Percentiles rank a stretch among this genome's conserved stretches.
phyloP scores from a whole-genome alignment of 2,888 invertebrate genomes.

The Eristalis intricaria region DNA sequence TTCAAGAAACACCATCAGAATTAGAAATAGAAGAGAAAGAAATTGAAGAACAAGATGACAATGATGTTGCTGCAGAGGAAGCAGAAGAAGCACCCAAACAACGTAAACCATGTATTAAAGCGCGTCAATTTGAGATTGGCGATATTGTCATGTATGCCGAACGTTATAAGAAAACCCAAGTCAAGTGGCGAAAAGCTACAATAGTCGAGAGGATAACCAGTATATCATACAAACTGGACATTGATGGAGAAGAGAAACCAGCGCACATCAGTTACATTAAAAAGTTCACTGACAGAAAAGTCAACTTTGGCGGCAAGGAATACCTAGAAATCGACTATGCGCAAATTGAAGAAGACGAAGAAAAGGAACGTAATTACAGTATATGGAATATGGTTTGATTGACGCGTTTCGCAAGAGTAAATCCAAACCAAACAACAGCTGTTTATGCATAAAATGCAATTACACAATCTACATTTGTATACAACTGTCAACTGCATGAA shows the following conservation, averaged over 20 bases:
- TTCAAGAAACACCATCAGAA: conserved; percentile 74
- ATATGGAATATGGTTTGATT: conserved; percentile 80
- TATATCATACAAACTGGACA: conserved; percentile 79
- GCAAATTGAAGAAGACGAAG: conserved; percentile 79
- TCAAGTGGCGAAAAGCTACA: conserved; percentile 79
- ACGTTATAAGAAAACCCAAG: conserved; percentile 78
- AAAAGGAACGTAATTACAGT: conserved; percentile 78
- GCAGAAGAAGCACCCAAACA: conserved; percentile 73
- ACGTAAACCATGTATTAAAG: conserved; percentile 78
- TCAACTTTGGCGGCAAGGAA: conserved; percentile 80
- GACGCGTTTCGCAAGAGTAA: neutral
- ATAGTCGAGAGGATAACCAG: conserved; percentile 80
- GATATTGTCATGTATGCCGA: conserved; percentile 79
- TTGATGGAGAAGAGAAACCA: conserved; percentile 79
- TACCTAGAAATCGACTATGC: conserved; percentile 81
- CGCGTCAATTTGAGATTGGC: conserved; percentile 78
- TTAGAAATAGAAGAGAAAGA: conserved; percentile 79
- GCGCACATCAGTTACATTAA: conserved; percentile 80
- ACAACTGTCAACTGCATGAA: too few relatives aligned
- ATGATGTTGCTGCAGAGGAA: conserved; percentile 68
- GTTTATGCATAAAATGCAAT: neutral
- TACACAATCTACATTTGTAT: neutral
- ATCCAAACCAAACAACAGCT: neutral
- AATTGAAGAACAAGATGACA: conserved; percentile 73
- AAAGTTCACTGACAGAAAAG: conserved; percentile 79